phyloP scores from a whole-genome alignment of 1,140 invertebrate genomes.

The Teleopsis dalmanni region DNA sequence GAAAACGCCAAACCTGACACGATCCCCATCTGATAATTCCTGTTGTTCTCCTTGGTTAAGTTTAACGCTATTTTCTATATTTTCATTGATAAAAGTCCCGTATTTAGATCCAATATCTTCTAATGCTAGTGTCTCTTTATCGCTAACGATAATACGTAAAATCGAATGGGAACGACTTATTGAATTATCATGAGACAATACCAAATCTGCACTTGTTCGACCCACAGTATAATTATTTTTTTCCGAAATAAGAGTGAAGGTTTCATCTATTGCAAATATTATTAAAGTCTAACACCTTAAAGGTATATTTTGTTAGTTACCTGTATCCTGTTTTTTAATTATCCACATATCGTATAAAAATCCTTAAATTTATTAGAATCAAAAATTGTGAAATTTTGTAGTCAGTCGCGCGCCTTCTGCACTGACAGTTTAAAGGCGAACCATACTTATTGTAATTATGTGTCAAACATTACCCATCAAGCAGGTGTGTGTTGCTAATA shows the following conservation, averaged over 20 bases:
- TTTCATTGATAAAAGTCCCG: slow-evolving; percentile 49
- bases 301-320: too few species aligned
- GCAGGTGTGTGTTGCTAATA: too few species aligned
- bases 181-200: slow-evolving; percentile 47
- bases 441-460: too few species aligned
- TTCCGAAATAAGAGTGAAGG: neutral
- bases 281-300: too few species aligned
- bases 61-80: slow-evolving; percentile 24
- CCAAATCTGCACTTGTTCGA: slow-evolving; percentile 37
- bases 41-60: slow-evolving; percentile 27
- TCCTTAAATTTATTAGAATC: too few species aligned
- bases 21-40: slow-evolving; percentile 42
- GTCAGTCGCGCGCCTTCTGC: too few species aligned
- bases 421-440: too few species aligned
- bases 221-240: slow-evolving; percentile 28
- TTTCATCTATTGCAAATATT: neutral
- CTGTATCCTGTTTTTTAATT: too few species aligned
- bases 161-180: slow-evolving; percentile 51
- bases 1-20: slow-evolving; percentile 50
- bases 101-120: slow-evolving; percentile 50
- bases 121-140: slow-evolving; percentile 9
- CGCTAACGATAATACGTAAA: slow-evolving; percentile 33
- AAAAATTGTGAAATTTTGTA: too few species aligned
- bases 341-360: too few species aligned
- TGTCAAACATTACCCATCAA: too few species aligned